Base-by-base conservation (phyloP, 2,888 invertebrate species). In the Zonitis immaculata region DNA sequence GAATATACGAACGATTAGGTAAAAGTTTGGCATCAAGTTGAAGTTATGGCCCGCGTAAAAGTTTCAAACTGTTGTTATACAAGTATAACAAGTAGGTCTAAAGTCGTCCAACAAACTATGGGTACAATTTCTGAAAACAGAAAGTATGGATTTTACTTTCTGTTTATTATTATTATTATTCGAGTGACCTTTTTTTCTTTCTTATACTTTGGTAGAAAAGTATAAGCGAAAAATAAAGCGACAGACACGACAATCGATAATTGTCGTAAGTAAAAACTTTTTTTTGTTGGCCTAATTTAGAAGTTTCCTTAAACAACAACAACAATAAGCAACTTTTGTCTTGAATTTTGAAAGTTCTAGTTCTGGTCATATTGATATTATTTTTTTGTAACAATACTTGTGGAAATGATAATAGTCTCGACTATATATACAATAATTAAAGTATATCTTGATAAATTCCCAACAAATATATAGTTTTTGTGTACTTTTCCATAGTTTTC, bases 81-180 rank as follows among this genome's bases (percentile, higher is more conserved):
- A 72, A 71, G 72, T 71, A 70, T 70, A 66, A 68, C 70, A 71
- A 69, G 70, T 70, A 68, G 70, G 67, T 63, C 66, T 67, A 67
- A 52, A 69, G 69, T 66, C 67, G 18, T 65, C 65, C 55, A 61
- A 51, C 63, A 69, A 69, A n/a, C 70, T 69, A 68, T 69, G 68
- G 63, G 59, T 60, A 53, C 56, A 56, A 60, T 58, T 63, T 64
- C 62, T 66, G n/a, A 63, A 66, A 68, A 66, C 62, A 56, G 60
- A 59, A 65, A 63, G 62, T 62, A 67, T 62, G 46, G 49, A 54
- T 53, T 47, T 54, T 49, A 54, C 52, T 52, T 56, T 50, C 50
- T 20, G 46, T n/a, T n/a, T n/a, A n/a, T n/a, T n/a, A n/a, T n/a
- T n/a, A 30, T 42, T 48, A 42, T 49, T 49, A 49, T 44, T 47